Evolutionary conservation across 2,888 invertebrate genomes (phyloP), one percentile per base, ranked within the genome.

Genomic region (Sthenelais limicola): DNA sequence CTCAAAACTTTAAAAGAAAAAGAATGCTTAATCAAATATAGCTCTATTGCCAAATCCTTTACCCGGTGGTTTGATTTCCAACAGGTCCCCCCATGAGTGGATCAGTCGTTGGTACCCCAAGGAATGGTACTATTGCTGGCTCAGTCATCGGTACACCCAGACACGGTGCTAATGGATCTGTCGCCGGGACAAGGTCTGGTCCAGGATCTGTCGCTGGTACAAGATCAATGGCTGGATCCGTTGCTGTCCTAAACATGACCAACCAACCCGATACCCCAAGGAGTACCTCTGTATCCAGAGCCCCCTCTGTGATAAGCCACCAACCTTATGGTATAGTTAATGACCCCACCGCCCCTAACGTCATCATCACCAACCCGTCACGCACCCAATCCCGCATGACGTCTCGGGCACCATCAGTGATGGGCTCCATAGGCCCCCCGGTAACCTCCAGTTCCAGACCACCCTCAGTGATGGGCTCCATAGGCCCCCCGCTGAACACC

Each of bases 191-290:
- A n/a, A n/a, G n/a, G n/a, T n/a, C n/a, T n/a, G n/a, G n/a, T n/a
- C n/a, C n/a, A n/a, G n/a, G n/a, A n/a, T n/a, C n/a, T n/a, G n/a
- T n/a, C n/a, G n/a, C 30, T 12, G 38, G 26, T 12, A 24, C 38
- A 18, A 28, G 38, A 21, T 38, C 62, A 26, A 24, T 15, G 5
- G 18, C 62, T 7, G 21, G 62, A 3, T 35, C 62, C 9, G 12
- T 26, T n/a, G 18, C 51, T 26, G 24, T 62, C 62, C n/a, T n/a
- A n/a, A n/a, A n/a, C n/a, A 62, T 62, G 24, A 38, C 43, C 26
- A 43, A 35, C 7, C 62, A 62, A 38, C 62, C 62, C 3, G 24
- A 2, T 1, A 62, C 38, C 38, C 12, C n/a, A n/a, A n/a, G n/a
- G n/a, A n/a, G n/a, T n/a, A n/a, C n/a, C n/a, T n/a, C n/a, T n/a